Percentiles rank a stretch among this genome's conserved stretches.
Evolutionary conservation across 2,888 invertebrate species (phyloP).

Genomic region (Alsophila aescularia): DNA sequence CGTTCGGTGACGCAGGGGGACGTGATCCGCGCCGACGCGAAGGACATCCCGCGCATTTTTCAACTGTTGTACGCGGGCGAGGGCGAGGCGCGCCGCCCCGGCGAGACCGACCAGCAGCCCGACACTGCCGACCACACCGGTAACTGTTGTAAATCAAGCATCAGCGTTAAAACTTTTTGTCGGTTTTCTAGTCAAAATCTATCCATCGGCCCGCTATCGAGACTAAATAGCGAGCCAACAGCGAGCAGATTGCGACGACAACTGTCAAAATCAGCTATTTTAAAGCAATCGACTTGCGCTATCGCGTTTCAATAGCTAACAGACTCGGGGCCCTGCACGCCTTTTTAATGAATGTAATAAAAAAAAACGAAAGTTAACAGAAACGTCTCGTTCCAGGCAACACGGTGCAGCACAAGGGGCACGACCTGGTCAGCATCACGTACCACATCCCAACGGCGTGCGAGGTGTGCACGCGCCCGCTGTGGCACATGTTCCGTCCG

Average conservation of each 20-base stretch:
- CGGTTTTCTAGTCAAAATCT: too few species aligned
- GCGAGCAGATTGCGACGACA: too few species aligned
- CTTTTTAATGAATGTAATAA: too few species aligned
- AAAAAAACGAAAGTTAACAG: too few species aligned
- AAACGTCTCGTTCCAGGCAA: conserved; percentile 66
- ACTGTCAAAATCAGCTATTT: too few species aligned
- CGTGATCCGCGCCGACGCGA: conserved; percentile 99
- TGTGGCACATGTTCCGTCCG: conserved; percentile 99
- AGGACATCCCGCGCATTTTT: conserved; percentile 99
- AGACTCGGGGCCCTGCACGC: too few species aligned
- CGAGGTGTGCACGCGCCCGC: conserved; percentile 98
- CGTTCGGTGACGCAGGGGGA: conserved; percentile 99
- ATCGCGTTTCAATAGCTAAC: too few species aligned
- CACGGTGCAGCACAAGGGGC: conserved; percentile 93
- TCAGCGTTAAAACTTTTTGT: too few species aligned
- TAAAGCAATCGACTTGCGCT: too few species aligned
- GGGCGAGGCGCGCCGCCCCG: conserved; percentile 94
- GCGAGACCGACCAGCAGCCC: conserved; percentile 84
- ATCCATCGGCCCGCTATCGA: too few species aligned
- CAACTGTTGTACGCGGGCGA: conserved; percentile 98
- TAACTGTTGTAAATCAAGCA: too few species aligned
- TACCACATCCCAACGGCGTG: conserved; percentile 99
- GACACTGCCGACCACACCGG: conserved; percentile 68
- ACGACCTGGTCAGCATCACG: conserved; percentile 97
- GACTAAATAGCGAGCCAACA: too few species aligned